A percentile compares a stretch with the other conserved stretches of the same genome.
These are phyloP conservation scores for Lytechinus variegatus DNA, from an alignment of 35 echinoderm and acorn worm genomes.

Conservation along the genomic window DNA sequence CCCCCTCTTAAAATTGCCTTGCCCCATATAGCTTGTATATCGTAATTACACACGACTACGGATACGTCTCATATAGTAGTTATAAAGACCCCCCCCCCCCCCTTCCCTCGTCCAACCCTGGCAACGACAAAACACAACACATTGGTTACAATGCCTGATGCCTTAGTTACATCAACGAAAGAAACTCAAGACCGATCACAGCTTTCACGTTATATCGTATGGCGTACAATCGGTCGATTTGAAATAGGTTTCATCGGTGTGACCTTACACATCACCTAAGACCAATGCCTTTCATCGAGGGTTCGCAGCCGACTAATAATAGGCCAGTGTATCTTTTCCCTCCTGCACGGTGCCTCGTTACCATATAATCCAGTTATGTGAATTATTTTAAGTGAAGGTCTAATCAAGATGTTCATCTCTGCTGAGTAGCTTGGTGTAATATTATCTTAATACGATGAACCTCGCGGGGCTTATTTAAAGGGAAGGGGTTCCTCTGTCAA, in stretches of 20 bases:
- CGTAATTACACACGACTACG: too few relatives aligned
- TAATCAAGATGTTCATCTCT: slow-evolving; percentile 5
- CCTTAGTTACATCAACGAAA: too few relatives aligned
- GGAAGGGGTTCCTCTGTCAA: not conserved
- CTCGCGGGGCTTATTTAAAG: not conserved
- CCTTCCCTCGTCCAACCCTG: too few relatives aligned
- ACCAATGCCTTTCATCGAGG: not conserved
- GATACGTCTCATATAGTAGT: too few relatives aligned
- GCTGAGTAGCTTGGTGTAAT: not conserved
- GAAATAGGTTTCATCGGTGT: not conserved
- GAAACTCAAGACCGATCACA: too few relatives aligned
- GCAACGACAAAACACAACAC: too few relatives aligned
- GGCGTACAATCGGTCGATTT: too few relatives aligned
- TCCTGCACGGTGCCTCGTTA: not conserved
- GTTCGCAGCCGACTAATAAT: not conserved
- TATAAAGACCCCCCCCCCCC: too few relatives aligned
- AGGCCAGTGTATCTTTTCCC: not conserved
- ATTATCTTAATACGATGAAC: not conserved
- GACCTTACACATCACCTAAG: not conserved
- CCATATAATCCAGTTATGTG: not conserved
- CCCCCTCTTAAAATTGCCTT: too few relatives aligned
- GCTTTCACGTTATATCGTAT: too few relatives aligned
- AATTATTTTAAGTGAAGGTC: slow-evolving; percentile 13
- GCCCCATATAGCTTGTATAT: too few relatives aligned
- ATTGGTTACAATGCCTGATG: too few relatives aligned